A percentile compares a stretch with the other conserved stretches of the same genome.
These are phyloP conservation scores for Theodoxus fluviatilis DNA, from an alignment of 2,888 invertebrate genomes.

Conservation along the genomic window DNA sequence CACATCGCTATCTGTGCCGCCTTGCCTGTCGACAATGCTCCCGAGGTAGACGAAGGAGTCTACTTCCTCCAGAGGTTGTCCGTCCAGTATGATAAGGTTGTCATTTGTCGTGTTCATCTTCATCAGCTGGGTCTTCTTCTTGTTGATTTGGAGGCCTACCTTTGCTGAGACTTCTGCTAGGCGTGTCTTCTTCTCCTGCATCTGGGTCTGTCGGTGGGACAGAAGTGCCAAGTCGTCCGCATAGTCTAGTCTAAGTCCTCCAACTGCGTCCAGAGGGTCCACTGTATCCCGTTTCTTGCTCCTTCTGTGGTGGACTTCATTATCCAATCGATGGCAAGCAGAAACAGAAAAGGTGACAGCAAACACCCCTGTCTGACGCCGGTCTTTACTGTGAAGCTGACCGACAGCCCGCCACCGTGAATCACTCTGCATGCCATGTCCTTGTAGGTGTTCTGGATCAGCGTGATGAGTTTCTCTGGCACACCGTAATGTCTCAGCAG, in stretches of 20 bases:
- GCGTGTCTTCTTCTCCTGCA: no score
- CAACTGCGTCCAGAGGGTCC: slow-evolving; percentile 4
- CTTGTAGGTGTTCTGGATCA: slow-evolving; percentile 6
- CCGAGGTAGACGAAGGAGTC: no score
- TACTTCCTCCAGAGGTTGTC: no score
- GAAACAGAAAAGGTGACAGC: slow-evolving; percentile 23
- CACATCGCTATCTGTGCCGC: no score
- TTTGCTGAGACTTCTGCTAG: no score
- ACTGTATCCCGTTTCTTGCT: slow-evolving; percentile 21
- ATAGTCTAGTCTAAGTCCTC: slow-evolving; percentile 30
- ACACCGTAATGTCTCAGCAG: slow-evolving; percentile 22
- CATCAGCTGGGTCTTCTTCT: no score
- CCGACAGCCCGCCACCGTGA: slow-evolving; percentile 21
- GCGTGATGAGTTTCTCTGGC: slow-evolving; percentile 21
- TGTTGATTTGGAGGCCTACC: no score
- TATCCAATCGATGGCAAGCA: slow-evolving; percentile 23
- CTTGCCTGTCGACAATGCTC: no score
- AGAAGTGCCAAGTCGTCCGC: no score
- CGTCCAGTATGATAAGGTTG: no score
- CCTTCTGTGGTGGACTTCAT: slow-evolving; percentile 21
- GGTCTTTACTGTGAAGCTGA: slow-evolving; percentile 23
- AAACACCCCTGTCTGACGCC: slow-evolving; percentile 24
- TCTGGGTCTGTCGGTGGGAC: no score
- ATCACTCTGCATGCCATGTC: slow-evolving; percentile 11
- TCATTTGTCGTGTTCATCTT: no score